Conservation (phyloP, 2,888 invertebrate genomes). For the Ochropleura plecta region DNA sequence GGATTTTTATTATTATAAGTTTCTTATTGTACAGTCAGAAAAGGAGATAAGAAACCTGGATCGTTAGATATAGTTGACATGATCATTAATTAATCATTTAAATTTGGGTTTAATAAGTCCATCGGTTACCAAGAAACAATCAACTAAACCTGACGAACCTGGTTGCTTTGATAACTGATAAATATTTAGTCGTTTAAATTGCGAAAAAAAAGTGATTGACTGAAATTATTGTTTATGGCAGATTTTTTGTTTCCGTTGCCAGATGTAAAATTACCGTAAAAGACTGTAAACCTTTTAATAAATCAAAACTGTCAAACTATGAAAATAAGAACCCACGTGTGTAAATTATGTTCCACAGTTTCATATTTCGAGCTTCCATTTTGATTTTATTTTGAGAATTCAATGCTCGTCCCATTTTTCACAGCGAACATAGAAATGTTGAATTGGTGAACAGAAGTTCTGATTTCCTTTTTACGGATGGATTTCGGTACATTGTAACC, state of each 20-base stretch:
- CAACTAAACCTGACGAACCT: no score
- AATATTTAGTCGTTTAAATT: no score
- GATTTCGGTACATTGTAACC: constrained; percentile 40
- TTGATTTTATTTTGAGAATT: constrained; percentile 47
- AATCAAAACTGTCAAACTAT: constrained; percentile 4
- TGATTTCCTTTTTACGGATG: constrained; percentile 43
- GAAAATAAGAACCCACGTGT: constrained; percentile 16
- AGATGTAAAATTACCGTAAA: neutral
- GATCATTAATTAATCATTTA: no score
- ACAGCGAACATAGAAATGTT: constrained; percentile 9
- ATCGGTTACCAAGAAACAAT: no score
- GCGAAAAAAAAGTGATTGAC: no score
- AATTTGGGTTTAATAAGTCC: no score
- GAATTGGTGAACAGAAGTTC: no score
- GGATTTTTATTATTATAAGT: no score
- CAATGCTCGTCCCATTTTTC: constrained; percentile 32
- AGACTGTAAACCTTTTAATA: neutral
- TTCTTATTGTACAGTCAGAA: no score
- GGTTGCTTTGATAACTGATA: no score
- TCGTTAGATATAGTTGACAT: no score
- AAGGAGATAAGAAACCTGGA: no score
- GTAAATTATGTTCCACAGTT: constrained; percentile 21
- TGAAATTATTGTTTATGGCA: neutral
- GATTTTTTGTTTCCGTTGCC: neutral
- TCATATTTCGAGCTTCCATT: constrained; percentile 33